These are phyloP conservation scores for Bradypus variegatus DNA, from an alignment of 2,797 vertebrate species.

Conservation along the genomic window DNA sequence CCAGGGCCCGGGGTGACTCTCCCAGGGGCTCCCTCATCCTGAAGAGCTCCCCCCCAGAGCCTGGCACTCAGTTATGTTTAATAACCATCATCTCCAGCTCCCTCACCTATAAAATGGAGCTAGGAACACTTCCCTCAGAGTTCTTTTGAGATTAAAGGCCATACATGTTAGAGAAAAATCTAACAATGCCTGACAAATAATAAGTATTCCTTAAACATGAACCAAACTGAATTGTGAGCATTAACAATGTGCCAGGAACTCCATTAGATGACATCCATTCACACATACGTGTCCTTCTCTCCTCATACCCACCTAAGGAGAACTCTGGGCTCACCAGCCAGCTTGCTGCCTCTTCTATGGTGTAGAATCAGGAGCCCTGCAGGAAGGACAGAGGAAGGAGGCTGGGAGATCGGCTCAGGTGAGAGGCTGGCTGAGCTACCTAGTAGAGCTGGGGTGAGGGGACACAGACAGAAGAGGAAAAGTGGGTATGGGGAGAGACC, in stretches of 20 bases:
- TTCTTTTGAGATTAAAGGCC: background rate
- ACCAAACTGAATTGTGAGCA: background rate
- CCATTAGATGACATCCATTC: background rate
- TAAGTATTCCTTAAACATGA: fast-evolving
- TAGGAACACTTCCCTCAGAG: background rate
- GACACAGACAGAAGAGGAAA: background rate
- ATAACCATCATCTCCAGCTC: background rate
- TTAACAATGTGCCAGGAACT: background rate
- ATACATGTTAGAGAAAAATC: background rate
- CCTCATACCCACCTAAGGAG: background rate
- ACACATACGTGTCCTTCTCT: fast-evolving
- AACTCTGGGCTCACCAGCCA: background rate
- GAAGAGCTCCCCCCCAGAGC: background rate
- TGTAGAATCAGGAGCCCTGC: background rate
- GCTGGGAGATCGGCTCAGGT: background rate
- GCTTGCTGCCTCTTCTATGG: background rate
- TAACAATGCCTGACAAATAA: fast-evolving
- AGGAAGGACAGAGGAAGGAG: background rate
- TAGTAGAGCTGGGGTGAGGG: fast-evolving
- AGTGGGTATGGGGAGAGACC: too few relatives aligned
- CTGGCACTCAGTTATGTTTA: background rate
- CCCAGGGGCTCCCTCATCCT: background rate
- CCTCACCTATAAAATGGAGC: background rate
- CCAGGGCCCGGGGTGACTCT: background rate
- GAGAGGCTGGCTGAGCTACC: background rate